Conservation (phyloP, 2,888 invertebrate species). For the Boloria selene region DNA sequence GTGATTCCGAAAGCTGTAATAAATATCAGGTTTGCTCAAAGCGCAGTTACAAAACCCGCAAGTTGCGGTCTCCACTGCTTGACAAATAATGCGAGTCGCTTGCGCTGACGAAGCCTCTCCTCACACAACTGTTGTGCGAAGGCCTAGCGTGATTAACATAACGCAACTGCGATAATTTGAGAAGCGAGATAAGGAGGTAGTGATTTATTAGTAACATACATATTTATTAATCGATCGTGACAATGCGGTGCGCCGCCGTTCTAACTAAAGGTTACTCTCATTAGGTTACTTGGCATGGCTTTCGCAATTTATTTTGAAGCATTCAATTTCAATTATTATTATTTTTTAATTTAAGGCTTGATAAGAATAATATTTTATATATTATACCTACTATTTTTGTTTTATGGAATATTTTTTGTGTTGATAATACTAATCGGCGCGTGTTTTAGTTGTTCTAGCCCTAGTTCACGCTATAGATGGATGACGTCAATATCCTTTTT, state of each 20-base stretch:
- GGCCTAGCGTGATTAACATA: constrained; percentile 48
- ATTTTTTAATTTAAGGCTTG: constrained; percentile 47
- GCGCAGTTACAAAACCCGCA: constrained; percentile 65
- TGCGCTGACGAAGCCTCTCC: constrained; percentile 24
- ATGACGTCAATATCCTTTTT: constrained; percentile 38
- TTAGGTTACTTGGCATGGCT: constrained; percentile 52
- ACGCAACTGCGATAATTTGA: constrained; percentile 54
- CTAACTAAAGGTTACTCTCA: constrained; percentile 78
- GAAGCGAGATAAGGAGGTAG: constrained; percentile 61
- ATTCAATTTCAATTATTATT: constrained; percentile 47
- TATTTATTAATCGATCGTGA: constrained; percentile 69
- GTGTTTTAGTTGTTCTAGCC: constrained; percentile 17
- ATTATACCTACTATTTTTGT: no score
- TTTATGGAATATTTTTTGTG: background rate
- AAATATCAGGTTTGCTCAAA: constrained; percentile 72
- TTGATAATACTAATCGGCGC: background rate
- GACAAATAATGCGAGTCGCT: constrained; percentile 58
- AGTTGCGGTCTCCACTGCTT: constrained; percentile 64
- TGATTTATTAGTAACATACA: constrained; percentile 67
- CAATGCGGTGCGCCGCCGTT: constrained; percentile 74
- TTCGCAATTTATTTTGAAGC: constrained; percentile 65
- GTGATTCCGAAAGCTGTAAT: constrained; percentile 66
- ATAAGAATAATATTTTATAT: constrained; percentile 27
- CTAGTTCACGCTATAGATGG: background rate
- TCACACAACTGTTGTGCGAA: constrained; percentile 28